Evolutionary conservation across 2,888 invertebrate species (phyloP).

Genomic region (Trypoxylon attenuatum): DNA sequence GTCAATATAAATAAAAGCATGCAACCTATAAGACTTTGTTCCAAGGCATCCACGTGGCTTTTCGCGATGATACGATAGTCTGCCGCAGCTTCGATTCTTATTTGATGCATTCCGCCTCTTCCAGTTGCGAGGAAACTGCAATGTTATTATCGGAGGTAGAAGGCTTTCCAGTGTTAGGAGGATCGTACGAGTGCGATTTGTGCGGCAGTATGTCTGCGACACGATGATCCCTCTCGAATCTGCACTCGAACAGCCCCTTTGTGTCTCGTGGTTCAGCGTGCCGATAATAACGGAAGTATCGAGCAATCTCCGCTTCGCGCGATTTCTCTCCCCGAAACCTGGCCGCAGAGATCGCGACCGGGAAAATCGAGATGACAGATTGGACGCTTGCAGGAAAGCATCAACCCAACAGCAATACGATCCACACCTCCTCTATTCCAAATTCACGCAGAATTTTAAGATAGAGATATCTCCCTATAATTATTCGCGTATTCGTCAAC

Average conservation of each 20-base stretch:
- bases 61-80: too few species aligned
- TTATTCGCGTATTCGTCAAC: too few species aligned
- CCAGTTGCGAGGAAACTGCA: background rate
- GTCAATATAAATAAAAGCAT: too few species aligned
- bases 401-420: too few species aligned
- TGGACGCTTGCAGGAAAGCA: too few species aligned
- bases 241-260: slow-evolving; percentile 2
- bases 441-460: too few species aligned
- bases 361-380: background rate
- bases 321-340: slow-evolving; percentile 7
- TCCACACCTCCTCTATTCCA: too few species aligned
- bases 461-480: too few species aligned
- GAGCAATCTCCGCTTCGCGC: slow-evolving; percentile 3
- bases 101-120: background rate
- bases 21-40: too few species aligned
- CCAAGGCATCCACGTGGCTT: too few species aligned
- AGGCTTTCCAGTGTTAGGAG: slow-evolving; percentile 9
- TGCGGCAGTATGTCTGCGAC: background rate
- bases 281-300: slow-evolving; percentile 17
- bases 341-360: too few species aligned
- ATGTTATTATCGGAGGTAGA: slow-evolving; percentile 36
- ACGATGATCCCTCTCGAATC: slow-evolving; percentile 24
- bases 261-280: slow-evolving; percentile 21
- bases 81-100: background rate
- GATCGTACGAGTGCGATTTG: slow-evolving; percentile 6